Percentiles rank a stretch among this genome's conserved stretches.
Conservation (phyloP, 2,113 vertebrate species). For the Ranitomeya imitator region DNA sequence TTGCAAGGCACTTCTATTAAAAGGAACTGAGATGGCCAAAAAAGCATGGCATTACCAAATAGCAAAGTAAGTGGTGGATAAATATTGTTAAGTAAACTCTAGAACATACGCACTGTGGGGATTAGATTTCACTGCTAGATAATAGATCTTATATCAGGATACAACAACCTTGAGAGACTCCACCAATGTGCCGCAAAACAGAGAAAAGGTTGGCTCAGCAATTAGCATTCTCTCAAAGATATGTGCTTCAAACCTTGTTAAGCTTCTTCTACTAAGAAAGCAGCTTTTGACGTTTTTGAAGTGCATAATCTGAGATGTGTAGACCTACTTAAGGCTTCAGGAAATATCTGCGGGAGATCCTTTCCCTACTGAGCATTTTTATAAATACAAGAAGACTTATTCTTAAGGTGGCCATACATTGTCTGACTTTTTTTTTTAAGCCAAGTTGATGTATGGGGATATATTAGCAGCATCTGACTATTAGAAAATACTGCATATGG, state of each 20-base stretch:
- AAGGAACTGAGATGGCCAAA: neutral
- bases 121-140: conserved; percentile 4
- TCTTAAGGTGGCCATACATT: neutral
- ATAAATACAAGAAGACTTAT: conserved; percentile 17
- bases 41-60: neutral
- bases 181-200: conserved; percentile 2
- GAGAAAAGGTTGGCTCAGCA: conserved; percentile 5
- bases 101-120: neutral
- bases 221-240: conserved; percentile 20
- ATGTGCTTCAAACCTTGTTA: conserved; percentile 30
- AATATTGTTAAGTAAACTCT: neutral
- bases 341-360: conserved; percentile 18
- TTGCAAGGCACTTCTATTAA: neutral
- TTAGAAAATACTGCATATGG: neutral
- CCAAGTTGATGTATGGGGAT: neutral
- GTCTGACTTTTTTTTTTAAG: neutral
- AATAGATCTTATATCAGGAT: conserved; percentile 8
- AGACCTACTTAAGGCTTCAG: conserved; percentile 5
- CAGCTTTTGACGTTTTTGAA: conserved; percentile 31
- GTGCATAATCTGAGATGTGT: conserved; percentile 33
- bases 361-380: neutral
- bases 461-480: neutral
- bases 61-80: neutral
- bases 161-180: conserved; percentile 32
- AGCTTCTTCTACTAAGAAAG: conserved; percentile 32